A percentile compares a stretch with the other conserved stretches of the same genome.
Conservation (phyloP, 2,888 invertebrate species). For the Hedya salicella region DNA sequence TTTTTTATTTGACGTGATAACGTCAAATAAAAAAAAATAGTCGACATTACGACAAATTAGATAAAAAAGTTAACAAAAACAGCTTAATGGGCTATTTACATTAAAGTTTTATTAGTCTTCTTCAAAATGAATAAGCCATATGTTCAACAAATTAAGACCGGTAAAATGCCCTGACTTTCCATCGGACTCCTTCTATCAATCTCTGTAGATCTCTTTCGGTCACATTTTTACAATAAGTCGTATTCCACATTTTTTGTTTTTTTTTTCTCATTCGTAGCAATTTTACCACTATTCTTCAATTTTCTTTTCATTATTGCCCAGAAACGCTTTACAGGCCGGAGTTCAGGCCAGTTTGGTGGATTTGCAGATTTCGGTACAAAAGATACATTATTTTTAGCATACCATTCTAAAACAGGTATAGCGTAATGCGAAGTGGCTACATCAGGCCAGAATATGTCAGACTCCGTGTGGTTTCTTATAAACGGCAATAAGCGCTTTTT, state of each 20-base stretch:
- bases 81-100: constrained; percentile 13
- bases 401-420: not conserved
- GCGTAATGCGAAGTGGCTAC: constrained; percentile 3
- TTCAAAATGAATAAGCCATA: not conserved
- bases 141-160: not conserved
- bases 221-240: not conserved
- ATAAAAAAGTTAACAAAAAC: constrained; percentile 4
- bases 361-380: constrained; percentile 11
- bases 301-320: constrained; percentile 19
- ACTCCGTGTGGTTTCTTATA: constrained; percentile 6
- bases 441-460: constrained; percentile 7
- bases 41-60: constrained; percentile 3
- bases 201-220: not conserved
- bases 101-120: constrained; percentile 10
- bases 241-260: constrained; percentile 13
- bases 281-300: constrained; percentile 1
- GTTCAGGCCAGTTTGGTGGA: constrained; percentile 15
- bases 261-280: constrained; percentile 12
- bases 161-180: not conserved
- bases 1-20: too few species aligned
- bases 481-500: constrained; percentile 5
- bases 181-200: constrained; percentile 1
- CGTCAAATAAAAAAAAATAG: not conserved
- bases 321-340: not conserved
- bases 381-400: not conserved